Conservation (phyloP, 2,888 invertebrate genomes). For the Phengaris arion region DNA sequence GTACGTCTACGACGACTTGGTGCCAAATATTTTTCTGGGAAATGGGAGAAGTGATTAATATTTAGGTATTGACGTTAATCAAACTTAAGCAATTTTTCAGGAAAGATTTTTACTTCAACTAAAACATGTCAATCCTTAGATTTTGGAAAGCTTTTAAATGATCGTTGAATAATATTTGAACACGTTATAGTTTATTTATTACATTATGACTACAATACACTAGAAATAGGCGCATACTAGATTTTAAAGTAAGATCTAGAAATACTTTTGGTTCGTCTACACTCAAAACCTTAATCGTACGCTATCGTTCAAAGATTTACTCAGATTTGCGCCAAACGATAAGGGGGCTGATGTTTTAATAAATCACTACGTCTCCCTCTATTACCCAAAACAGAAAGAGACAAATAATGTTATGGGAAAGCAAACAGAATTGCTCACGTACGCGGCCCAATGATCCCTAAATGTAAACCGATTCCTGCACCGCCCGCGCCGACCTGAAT, state of each 20-base stretch:
- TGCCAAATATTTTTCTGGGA: neutral
- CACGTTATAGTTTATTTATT: no score
- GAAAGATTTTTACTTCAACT: no score
- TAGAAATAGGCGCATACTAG: no score
- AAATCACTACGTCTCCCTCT: constrained; percentile 1
- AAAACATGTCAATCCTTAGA: no score
- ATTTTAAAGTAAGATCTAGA: no score
- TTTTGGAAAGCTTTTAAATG: no score
- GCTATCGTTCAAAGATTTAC: neutral
- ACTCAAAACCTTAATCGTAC: neutral
- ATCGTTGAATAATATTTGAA: no score
- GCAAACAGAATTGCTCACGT: constrained; percentile 34
- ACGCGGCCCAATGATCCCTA: constrained; percentile 35
- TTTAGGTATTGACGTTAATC: neutral
- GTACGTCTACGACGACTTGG: constrained; percentile 25
- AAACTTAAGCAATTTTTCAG: neutral
- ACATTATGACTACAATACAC: no score
- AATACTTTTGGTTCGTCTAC: no score
- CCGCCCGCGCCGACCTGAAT: neutral
- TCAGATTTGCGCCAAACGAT: constrained; percentile 1
- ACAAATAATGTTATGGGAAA: neutral
- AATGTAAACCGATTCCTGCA: constrained; percentile 40
- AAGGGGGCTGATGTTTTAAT: constrained; percentile 12
- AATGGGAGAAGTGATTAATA: neutral
- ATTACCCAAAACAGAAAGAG: neutral